A percentile compares a stretch with the other conserved stretches of the same genome.
phyloP scores from a whole-genome alignment of 2,113 vertebrate species.

The Butorides virescens region DNA sequence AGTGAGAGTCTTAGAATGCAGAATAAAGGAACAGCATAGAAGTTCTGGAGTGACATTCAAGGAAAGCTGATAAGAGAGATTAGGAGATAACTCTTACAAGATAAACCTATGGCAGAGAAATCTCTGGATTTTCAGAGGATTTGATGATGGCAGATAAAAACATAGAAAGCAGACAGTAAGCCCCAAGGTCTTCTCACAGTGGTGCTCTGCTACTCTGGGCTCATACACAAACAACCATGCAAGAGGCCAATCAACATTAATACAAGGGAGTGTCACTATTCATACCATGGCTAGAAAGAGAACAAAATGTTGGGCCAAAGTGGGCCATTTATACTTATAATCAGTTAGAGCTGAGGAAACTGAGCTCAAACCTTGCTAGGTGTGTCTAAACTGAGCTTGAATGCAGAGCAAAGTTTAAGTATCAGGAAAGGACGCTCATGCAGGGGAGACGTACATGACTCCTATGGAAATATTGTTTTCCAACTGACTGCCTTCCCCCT shows the following conservation, averaged over 20 bases:
- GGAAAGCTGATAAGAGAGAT: background rate
- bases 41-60: background rate
- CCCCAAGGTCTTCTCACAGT: background rate
- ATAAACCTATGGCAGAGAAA: background rate
- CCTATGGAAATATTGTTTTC: background rate
- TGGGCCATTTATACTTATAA: background rate
- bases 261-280: background rate
- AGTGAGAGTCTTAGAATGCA: background rate
- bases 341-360: background rate
- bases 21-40: background rate
- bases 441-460: background rate
- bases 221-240: background rate
- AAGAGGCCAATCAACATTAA: background rate
- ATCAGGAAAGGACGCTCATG: background rate
- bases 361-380: background rate
- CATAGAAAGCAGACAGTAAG: background rate
- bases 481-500: background rate
- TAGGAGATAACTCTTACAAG: background rate
- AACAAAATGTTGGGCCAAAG: background rate
- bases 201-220: background rate
- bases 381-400: background rate
- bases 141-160: background rate
- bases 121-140: background rate
- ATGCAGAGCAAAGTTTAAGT: background rate
- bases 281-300: background rate